These are phyloP conservation scores for Thalassoma bifasciatum DNA, from an alignment of 2,113 vertebrate genomes.

Conservation along the genomic window DNA sequence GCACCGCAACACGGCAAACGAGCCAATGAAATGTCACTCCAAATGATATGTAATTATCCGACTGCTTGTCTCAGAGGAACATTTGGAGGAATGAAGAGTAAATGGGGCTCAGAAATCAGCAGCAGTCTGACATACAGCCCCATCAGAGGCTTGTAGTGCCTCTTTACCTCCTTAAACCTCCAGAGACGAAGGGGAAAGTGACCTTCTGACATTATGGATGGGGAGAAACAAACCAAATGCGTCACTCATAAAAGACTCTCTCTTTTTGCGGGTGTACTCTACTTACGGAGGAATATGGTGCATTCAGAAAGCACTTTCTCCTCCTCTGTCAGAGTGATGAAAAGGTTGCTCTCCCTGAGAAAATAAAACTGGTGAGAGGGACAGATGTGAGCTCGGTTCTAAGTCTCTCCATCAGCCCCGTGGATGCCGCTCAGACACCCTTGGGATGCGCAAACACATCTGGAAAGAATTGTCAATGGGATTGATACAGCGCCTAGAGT, in stretches of 20 bases:
- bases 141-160: conserved; percentile 78
- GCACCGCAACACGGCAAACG: conserved; percentile 20
- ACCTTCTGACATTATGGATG: conserved; percentile 69
- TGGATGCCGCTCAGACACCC: conserved; percentile 72
- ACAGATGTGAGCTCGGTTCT: conserved; percentile 81
- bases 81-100: conserved; percentile 70
- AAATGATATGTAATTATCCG: conserved; percentile 73
- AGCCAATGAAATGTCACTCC: conserved; percentile 67
- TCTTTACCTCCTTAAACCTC: conserved; percentile 78
- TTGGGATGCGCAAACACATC: conserved; percentile 79
- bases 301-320: conserved; percentile 66
- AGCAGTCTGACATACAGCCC: conserved; percentile 58
- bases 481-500: conserved; percentile 73
- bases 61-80: conserved; percentile 71
- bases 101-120: conserved; percentile 71
- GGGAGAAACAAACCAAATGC: conserved; percentile 64
- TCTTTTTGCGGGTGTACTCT: conserved; percentile 45
- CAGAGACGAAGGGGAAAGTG: conserved; percentile 62
- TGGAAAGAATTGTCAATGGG: conserved; percentile 80
- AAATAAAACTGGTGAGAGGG: conserved; percentile 55
- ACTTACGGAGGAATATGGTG: conserved; percentile 61
- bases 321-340: conserved; percentile 73
- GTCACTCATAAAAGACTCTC: conserved; percentile 59
- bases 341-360: conserved; percentile 70
- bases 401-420: conserved; percentile 68